phyloP scores from a whole-genome alignment of 2,113 vertebrate species.

The Bambusicola thoracicus region DNA sequence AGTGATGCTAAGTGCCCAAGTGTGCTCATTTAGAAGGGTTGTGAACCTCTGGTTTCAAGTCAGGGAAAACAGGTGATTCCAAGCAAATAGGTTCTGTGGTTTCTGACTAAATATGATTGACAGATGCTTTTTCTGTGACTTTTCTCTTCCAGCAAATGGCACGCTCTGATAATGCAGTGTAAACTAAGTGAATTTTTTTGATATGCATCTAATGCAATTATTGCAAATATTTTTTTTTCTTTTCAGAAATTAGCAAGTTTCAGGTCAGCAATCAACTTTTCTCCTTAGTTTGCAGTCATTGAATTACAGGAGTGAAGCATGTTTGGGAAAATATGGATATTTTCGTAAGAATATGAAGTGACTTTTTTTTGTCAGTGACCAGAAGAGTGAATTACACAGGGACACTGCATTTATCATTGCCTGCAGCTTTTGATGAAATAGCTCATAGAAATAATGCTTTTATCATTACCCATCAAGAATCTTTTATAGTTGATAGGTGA shows the following conservation, averaged over 20 bases:
- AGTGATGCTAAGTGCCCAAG: fast-evolving
- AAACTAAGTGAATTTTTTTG: background rate
- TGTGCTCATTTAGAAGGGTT: background rate
- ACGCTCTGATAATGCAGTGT: background rate
- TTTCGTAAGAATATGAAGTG: background rate
- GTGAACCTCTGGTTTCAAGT: background rate
- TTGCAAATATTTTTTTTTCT: background rate
- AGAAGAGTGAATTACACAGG: background rate
- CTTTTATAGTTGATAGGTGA: background rate
- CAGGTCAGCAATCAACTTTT: background rate
- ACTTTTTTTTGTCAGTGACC: background rate
- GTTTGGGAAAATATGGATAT: fast-evolving
- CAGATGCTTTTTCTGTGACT: fast-evolving
- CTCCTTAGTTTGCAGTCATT: background rate
- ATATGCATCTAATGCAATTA: background rate
- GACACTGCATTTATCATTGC: background rate
- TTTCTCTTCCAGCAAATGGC: background rate
- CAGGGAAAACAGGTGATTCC: background rate
- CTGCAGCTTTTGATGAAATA: background rate
- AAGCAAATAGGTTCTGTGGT: background rate
- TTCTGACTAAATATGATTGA: background rate
- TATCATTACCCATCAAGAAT: background rate
- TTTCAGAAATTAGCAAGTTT: background rate
- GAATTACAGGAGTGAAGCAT: background rate
- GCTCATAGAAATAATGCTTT: background rate